Evolutionary conservation across 2,888 invertebrate species (phyloP).

Genomic region (Meta bourneti): DNA sequence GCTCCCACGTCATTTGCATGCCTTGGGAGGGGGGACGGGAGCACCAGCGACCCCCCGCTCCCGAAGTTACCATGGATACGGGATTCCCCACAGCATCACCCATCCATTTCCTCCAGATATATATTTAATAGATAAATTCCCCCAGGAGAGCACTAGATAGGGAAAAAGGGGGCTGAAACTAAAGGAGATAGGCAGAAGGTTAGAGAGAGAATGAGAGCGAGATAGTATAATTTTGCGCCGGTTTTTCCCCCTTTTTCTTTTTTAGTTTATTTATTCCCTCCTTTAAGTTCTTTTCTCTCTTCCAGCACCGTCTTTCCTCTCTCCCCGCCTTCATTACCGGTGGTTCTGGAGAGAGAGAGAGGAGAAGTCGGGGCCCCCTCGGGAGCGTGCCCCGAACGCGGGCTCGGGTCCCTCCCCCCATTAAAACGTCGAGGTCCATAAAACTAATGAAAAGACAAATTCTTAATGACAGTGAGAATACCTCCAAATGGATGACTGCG

Average conservation of each 20-base stretch:
- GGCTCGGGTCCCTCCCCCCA: slow-evolving; percentile 55
- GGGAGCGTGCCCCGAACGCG: slow-evolving; percentile 35
- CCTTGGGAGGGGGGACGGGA: slow-evolving; percentile 49
- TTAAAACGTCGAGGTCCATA: slow-evolving; percentile 76
- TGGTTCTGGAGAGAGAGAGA: slow-evolving; percentile 23
- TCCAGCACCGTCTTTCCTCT: slow-evolving; percentile 57
- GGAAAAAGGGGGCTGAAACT: slow-evolving; percentile 35
- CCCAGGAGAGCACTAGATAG: slow-evolving; percentile 72
- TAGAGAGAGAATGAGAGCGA: slow-evolving; percentile 59
- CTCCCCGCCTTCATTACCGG: slow-evolving; percentile 69
- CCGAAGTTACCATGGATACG: slow-evolving; percentile 67
- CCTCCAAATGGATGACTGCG: slow-evolving; percentile 72
- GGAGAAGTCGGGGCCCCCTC: slow-evolving; percentile 37
- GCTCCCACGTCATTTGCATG: slow-evolving; percentile 76
- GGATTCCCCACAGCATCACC: slow-evolving; percentile 75
- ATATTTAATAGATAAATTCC: slow-evolving; percentile 77
- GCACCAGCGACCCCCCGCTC: background rate
- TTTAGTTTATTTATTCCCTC: slow-evolving; percentile 21
- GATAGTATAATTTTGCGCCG: slow-evolving; percentile 75
- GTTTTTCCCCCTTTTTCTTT: slow-evolving; percentile 9
- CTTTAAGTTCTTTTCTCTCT: slow-evolving; percentile 34
- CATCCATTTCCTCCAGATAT: slow-evolving; percentile 77
- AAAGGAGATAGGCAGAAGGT: slow-evolving; percentile 39
- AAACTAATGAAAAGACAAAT: slow-evolving; percentile 76
- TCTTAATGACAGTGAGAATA: slow-evolving; percentile 76